phyloP scores from a whole-genome alignment of 1,140 invertebrate species.

The Acromyrmex charruanus region DNA sequence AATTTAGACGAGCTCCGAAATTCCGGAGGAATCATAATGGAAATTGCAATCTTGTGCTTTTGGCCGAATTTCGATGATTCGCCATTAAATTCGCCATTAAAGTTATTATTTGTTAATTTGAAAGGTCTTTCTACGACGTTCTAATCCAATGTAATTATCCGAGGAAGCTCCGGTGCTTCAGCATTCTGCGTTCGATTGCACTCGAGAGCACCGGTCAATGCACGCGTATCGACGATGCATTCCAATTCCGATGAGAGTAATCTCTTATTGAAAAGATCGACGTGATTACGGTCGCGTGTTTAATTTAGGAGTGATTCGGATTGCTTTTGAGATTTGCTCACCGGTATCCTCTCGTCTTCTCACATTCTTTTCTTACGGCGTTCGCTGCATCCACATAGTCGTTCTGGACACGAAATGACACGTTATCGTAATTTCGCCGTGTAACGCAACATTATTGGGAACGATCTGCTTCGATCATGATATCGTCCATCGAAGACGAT shows the following conservation, averaged over 20 bases:
- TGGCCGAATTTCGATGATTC: neutral
- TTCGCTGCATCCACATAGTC: neutral
- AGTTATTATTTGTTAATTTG: neutral
- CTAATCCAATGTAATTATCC: slow-evolving; percentile 4
- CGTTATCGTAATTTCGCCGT: slow-evolving; percentile 45
- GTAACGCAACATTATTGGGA: slow-evolving; percentile 19
- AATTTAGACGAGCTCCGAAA: neutral
- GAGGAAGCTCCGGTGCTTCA: neutral
- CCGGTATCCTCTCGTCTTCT: neutral
- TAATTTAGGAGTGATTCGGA: slow-evolving; percentile 52
- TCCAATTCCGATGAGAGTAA: slow-evolving; percentile 47
- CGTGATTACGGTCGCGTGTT: slow-evolving; percentile 51
- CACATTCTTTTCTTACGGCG: slow-evolving; percentile 2
- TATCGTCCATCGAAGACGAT: neutral
- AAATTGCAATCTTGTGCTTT: neutral
- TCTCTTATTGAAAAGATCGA: slow-evolving; percentile 54
- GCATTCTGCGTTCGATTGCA: slow-evolving; percentile 14
- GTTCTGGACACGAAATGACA: neutral
- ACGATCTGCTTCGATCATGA: slow-evolving; percentile 12
- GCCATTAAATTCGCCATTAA: neutral
- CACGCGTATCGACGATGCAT: slow-evolving; percentile 33
- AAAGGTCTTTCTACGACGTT: neutral
- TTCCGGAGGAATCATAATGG: neutral
- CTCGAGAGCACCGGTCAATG: neutral
- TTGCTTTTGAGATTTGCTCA: slow-evolving; percentile 46